A percentile compares a stretch with the other conserved stretches of the same genome.
These are phyloP conservation scores for Mus pahari DNA, from an alignment of 2,113 vertebrate genomes.

Conservation along the genomic window DNA sequence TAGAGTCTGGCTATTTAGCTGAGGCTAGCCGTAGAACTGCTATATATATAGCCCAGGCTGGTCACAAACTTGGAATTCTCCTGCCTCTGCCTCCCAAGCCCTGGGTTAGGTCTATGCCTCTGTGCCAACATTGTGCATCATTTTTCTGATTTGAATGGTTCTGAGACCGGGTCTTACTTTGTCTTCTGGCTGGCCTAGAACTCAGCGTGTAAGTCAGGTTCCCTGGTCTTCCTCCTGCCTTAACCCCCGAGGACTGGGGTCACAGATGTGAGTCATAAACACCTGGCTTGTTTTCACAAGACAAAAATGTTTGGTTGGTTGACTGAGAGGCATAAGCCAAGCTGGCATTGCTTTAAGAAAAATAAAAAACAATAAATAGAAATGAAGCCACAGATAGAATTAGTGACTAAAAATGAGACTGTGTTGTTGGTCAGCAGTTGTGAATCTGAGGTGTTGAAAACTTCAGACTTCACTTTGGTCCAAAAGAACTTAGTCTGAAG, in stretches of 20 bases:
- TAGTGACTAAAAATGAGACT: background rate
- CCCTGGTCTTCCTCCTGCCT: background rate
- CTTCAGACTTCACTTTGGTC: background rate
- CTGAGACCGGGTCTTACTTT: background rate
- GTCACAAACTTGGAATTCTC: background rate
- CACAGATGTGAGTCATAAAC: background rate
- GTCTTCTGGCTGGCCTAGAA: background rate
- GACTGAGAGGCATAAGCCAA: background rate
- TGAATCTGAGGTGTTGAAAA: background rate
- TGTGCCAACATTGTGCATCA: background rate
- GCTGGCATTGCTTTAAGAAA: background rate
- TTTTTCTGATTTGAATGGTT: background rate
- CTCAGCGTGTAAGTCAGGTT: background rate
- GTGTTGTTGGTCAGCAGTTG: background rate
- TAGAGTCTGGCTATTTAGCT: background rate
- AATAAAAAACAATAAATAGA: background rate
- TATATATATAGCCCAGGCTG: background rate
- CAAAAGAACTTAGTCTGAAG: constrained; percentile 47
- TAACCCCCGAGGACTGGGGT: background rate
- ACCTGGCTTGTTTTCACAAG: background rate
- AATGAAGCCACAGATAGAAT: background rate
- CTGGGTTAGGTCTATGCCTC: background rate
- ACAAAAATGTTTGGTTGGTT: constrained; percentile 17
- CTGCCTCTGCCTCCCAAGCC: background rate
- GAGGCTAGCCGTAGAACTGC: background rate